Evolutionary conservation across 1,140 invertebrate genomes (phyloP), one percentile per base, ranked within the genome.

Genomic region (Drosophila nasuta): DNA sequence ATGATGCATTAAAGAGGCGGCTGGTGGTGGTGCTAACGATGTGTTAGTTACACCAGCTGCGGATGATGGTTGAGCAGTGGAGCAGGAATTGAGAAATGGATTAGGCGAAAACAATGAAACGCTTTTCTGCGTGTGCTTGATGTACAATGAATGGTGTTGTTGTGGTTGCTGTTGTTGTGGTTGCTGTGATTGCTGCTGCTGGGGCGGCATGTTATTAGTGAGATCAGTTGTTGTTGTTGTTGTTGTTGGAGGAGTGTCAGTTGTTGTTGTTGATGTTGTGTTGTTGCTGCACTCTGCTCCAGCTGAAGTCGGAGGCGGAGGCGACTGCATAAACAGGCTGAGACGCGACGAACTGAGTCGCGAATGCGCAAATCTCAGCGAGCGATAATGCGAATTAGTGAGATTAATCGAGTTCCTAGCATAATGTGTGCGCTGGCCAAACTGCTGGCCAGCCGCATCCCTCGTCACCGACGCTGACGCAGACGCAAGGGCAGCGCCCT

Each of bases 381-480:
- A 92, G 52, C 91, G 91, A 66, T 92, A 92, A 75, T 92, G 85
- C 48, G 91, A 92, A 65, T 92, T 92, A 45, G 91, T 77, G 68
- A 92, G 68, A 70, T 92, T 92, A 8, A 92, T 91, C 1, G 91
- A 92, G 59, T 92, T 92, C 33, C 91, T 79, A 5, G 91, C 89
- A 56, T 92, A 92, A 58, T 92, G 91, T 11, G 88, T 90, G 20
- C 91, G 91, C 35, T 88, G 76, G 7, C 80, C 74, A 64, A 92
- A 89, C 33, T 79, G 74, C 60, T 85, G 90, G 2, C 68, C 57
- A 49, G 35, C 64, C 28, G 51, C 51, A 6, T 59, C 43, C 25
- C 20, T 25, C 20, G 20, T 25, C 20, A 25, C 28, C 20, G 7
- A 17, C 1, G 35, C 5, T 46, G 45, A 8, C 6, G 13, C 66